phyloP scores from a whole-genome alignment of 2,888 invertebrate species.

The Creontiades dilutus region DNA sequence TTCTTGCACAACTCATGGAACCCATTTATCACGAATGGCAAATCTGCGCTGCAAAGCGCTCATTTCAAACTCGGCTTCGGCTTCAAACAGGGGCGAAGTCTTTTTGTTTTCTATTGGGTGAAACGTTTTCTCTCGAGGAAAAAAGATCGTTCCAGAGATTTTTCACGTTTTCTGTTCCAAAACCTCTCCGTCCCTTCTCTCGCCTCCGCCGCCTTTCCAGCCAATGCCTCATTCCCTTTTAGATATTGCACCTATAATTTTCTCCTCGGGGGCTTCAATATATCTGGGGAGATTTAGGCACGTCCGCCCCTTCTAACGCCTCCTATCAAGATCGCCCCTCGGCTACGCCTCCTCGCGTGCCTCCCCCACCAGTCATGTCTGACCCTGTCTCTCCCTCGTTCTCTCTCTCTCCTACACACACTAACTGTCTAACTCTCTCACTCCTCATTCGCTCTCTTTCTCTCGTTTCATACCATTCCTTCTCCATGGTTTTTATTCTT shows the following conservation, averaged over 20 bases:
- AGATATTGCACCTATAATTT: constrained; percentile 70
- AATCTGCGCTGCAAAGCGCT: too few species aligned
- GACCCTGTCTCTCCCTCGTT: not conserved
- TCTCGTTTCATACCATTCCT: constrained; percentile 6
- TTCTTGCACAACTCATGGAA: too few species aligned
- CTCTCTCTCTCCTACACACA: too few species aligned
- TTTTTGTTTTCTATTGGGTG: not conserved
- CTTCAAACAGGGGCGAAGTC: not conserved
- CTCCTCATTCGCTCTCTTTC: not conserved
- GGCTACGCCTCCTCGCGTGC: constrained; percentile 70
- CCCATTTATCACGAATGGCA: too few species aligned
- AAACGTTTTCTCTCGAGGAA: not conserved
- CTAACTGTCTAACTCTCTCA: too few species aligned
- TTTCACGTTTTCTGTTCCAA: not conserved
- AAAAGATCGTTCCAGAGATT: constrained; percentile 9
- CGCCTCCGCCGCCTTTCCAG: not conserved
- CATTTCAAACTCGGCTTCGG: too few species aligned
- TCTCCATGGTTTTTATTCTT: not conserved
- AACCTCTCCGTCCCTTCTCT: too few species aligned
- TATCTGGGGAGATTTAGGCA: constrained; percentile 68
- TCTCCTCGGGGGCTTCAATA: constrained; percentile 66
- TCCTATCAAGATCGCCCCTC: constrained; percentile 70
- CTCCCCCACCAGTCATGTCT: constrained; percentile 28
- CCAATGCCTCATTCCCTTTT: constrained; percentile 14
- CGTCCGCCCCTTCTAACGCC: constrained; percentile 71